phyloP scores from a whole-genome alignment of 2,888 invertebrate genomes.

The Metalampra italica region DNA sequence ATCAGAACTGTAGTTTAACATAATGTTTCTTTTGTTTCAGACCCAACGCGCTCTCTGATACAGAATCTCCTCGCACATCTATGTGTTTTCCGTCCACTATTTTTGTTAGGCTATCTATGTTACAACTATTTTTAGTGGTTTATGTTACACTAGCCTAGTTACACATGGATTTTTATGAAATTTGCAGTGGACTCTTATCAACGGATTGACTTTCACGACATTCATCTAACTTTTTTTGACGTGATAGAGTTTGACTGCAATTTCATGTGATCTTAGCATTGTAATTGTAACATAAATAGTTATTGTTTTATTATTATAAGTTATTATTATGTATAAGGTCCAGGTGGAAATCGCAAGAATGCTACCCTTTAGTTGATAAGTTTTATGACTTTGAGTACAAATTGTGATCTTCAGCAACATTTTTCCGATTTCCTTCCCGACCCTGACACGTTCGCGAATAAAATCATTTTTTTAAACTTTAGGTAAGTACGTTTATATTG shows the following conservation, averaged over 20 bases:
- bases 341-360: conserved; percentile 58
- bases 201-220: conserved; percentile 19
- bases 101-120: conserved; percentile 39
- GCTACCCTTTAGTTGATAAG: conserved; percentile 50
- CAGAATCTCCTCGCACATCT: conserved; percentile 26
- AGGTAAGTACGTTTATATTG: conserved; percentile 22
- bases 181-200: conserved; percentile 53
- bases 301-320: conserved; percentile 14
- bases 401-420: conserved; percentile 42
- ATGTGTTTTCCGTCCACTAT: conserved; percentile 32
- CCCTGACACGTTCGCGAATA: conserved; percentile 41
- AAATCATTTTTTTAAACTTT: conserved; percentile 20
- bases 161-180: conserved; percentile 37
- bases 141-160: conserved; percentile 21
- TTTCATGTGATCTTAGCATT: conserved; percentile 44
- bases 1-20: not conserved
- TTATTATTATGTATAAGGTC: conserved; percentile 38
- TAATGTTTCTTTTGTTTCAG: conserved; percentile 55
- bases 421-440: conserved; percentile 61
- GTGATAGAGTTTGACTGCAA: conserved; percentile 57
- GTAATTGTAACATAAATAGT: conserved; percentile 4
- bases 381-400: conserved; percentile 43
- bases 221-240: conserved; percentile 20
- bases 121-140: conserved; percentile 36
- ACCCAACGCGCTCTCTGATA: conserved; percentile 48